A percentile compares a stretch with the other conserved stretches of the same genome.
These are phyloP conservation scores for Pammene aurita DNA, from an alignment of 2,888 invertebrate genomes.

Conservation along the genomic window DNA sequence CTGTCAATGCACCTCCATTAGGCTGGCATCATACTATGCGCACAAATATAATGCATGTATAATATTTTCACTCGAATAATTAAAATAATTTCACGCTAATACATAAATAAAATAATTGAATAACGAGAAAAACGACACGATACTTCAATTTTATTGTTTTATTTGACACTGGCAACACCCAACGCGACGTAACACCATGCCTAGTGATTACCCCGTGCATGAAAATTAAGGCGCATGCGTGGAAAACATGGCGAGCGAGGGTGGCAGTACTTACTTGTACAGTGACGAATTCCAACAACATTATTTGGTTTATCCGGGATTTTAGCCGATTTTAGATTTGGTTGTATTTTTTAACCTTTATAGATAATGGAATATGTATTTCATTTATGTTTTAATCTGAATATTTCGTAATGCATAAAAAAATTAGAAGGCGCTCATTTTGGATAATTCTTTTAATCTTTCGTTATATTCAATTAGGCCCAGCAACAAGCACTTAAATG, in stretches of 20 bases:
- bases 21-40: constrained; percentile 52
- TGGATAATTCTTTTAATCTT: too few species aligned
- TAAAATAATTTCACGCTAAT: background rate
- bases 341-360: background rate
- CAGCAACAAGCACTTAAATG: too few species aligned
- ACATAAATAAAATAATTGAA: background rate
- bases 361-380: background rate
- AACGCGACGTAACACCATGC: constrained; percentile 55
- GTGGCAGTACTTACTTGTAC: constrained; percentile 54
- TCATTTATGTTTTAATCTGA: too few species aligned
- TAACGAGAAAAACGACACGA: background rate
- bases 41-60: constrained; percentile 52
- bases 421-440: too few species aligned
- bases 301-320: background rate
- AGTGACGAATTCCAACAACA: constrained; percentile 57
- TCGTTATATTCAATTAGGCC: too few species aligned
- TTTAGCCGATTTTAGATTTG: background rate
- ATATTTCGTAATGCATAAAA: too few species aligned
- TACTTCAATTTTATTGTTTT: constrained; percentile 1
- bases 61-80: background rate
- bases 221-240: constrained; percentile 74
- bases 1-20: constrained; percentile 61
- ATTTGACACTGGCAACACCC: constrained; percentile 54
- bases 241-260: constrained; percentile 76
- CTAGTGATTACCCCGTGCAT: constrained; percentile 71